A percentile compares a stretch with the other conserved stretches of the same genome.
Conservation (phyloP, 2,888 invertebrate genomes). For the Amblyjoppa fuscipennis region DNA sequence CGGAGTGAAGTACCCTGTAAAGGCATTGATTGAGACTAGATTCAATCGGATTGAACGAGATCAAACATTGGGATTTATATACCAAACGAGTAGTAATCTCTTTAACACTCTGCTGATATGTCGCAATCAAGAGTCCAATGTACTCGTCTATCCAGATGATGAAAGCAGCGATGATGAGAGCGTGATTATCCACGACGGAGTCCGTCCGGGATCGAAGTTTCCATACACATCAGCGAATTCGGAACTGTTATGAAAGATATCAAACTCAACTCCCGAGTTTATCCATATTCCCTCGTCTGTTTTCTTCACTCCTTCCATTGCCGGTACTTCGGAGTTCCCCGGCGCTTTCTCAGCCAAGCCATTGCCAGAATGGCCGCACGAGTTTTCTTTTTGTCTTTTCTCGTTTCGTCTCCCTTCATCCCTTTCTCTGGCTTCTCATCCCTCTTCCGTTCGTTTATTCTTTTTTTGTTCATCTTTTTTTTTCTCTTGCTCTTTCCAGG, state of each 20-base stretch:
- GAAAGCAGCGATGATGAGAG: neutral
- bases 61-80: neutral
- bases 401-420: slow-evolving; percentile 59
- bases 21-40: neutral
- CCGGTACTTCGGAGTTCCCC: neutral
- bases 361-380: slow-evolving; percentile 9
- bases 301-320: neutral
- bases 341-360: slow-evolving; percentile 31
- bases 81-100: neutral
- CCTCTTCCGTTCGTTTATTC: slow-evolving; percentile 47
- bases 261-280: slow-evolving; percentile 14
- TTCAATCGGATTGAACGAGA: neutral
- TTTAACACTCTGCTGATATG: neutral
- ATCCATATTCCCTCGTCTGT: slow-evolving; percentile 1
- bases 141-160: neutral
- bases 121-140: neutral
- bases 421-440: slow-evolving; percentile 38
- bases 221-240: neutral
- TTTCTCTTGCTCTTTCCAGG: slow-evolving; percentile 75
- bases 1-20: neutral
- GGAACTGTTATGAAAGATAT: slow-evolving; percentile 11
- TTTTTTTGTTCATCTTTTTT: slow-evolving; percentile 66
- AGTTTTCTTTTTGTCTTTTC: slow-evolving; percentile 55
- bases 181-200: neutral
- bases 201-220: neutral